phyloP scores from a whole-genome alignment of 2,888 invertebrate species.

The Tuberolachnus salignus region DNA sequence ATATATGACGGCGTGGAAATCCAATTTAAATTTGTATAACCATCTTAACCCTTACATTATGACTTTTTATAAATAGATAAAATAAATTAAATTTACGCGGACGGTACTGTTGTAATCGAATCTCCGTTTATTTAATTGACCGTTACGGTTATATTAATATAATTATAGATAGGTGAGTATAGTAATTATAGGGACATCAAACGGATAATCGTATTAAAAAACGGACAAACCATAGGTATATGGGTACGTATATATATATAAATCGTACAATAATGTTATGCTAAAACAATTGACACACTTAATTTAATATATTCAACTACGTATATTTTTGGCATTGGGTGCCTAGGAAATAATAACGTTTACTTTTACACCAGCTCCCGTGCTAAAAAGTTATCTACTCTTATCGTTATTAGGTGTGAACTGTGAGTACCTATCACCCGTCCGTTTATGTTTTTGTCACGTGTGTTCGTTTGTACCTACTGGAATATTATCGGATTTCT shows the following conservation, averaged over 20 bases:
- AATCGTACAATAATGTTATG: conserved; percentile 42
- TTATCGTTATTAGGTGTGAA: conserved; percentile 47
- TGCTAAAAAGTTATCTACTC: conserved; percentile 5
- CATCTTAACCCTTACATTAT: no score
- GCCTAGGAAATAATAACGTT: conserved; percentile 20
- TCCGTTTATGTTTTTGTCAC: neutral
- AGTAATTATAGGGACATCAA: neutral
- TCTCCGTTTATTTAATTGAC: conserved; percentile 5
- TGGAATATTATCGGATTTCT: conserved; percentile 27
- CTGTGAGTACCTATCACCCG: neutral
- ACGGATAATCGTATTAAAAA: conserved; percentile 33
- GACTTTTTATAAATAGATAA: no score
- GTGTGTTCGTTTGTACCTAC: no score
- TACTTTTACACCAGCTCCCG: conserved; percentile 8
- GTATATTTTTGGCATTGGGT: neutral
- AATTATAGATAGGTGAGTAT: neutral
- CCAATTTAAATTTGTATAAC: no score
- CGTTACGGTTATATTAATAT: conserved; percentile 14
- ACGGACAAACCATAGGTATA: neutral
- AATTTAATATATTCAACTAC: conserved; percentile 35
- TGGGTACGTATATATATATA: no score
- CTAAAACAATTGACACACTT: conserved; percentile 40
- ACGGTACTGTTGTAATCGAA: no score
- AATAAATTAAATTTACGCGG: no score
- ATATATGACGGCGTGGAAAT: no score